These are phyloP conservation scores for Malthinus seriepunctatus DNA, from an alignment of 2,888 invertebrate genomes.

Conservation along the genomic window DNA sequence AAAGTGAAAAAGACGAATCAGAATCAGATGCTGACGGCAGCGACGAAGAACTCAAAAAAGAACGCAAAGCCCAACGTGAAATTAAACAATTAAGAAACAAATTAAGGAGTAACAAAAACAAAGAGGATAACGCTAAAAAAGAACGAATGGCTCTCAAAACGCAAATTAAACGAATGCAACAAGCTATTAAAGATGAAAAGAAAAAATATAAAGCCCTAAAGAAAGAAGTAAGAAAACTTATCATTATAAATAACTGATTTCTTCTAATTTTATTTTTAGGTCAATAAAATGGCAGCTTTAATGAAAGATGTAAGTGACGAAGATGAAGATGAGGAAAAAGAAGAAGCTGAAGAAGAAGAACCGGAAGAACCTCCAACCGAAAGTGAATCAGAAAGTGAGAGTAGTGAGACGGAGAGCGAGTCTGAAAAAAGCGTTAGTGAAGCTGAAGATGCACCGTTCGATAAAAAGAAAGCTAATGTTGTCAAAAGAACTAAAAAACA, in stretches of 20 bases:
- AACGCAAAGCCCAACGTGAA: conserved; percentile 66
- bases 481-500: conserved; percentile 71
- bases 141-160: conserved; percentile 79
- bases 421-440: conserved; percentile 62
- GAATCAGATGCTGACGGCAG: conserved; percentile 66
- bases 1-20: conserved; percentile 63
- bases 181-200: conserved; percentile 76
- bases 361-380: conserved; percentile 66
- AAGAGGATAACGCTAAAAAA: conserved; percentile 72
- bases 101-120: conserved; percentile 62
- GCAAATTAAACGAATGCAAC: conserved; percentile 80
- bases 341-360: conserved; percentile 52
- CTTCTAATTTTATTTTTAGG: conserved; percentile 54
- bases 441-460: conserved; percentile 66
- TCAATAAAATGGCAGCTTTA: conserved; percentile 87
- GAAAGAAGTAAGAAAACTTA: conserved; percentile 67
- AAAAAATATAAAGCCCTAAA: conserved; percentile 81
- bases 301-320: conserved; percentile 76
- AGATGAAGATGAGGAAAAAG: conserved; percentile 62
- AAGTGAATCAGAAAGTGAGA: conserved; percentile 69
- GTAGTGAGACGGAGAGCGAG: conserved; percentile 65
- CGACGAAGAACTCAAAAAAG: conserved; percentile 67
- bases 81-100: conserved; percentile 66
- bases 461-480: conserved; percentile 69
- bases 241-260: background rate